phyloP scores from a whole-genome alignment of 2,113 vertebrate genomes.

The Dicrurus megarhynchus region DNA sequence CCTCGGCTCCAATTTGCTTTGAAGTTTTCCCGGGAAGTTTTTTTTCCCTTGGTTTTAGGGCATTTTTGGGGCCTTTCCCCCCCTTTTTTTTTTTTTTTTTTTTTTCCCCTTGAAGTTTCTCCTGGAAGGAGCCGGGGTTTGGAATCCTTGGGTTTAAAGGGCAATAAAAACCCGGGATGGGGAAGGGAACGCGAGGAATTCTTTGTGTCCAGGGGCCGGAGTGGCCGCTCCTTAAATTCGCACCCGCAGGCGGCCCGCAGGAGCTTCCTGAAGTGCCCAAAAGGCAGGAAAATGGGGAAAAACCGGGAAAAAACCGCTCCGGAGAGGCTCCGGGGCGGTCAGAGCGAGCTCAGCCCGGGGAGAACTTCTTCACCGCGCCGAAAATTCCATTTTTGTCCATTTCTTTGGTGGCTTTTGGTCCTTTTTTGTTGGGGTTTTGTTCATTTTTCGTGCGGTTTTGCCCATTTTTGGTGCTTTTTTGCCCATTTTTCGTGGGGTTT shows the following conservation, averaged over 20 bases:
- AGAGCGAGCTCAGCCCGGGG: background rate
- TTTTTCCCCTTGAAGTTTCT: background rate
- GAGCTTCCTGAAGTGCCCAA: no score
- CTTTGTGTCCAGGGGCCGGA: background rate
- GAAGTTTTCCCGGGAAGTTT: background rate
- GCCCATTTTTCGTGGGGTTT: no score
- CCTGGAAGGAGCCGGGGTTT: no score
- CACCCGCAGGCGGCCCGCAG: no score
- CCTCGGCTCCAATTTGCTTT: background rate
- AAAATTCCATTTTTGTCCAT: background rate
- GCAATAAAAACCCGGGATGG: background rate
- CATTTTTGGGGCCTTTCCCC: background rate
- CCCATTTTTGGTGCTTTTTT: no score
- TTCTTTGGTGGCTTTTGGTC: no score
- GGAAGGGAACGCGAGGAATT: background rate
- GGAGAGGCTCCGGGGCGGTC: background rate
- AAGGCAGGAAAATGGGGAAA: background rate
- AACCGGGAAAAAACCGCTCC: no score
- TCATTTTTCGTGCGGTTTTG: no score
- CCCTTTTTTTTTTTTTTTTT: background rate
- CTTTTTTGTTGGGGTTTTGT: no score
- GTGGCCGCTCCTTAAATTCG: no score
- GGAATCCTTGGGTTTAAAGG: background rate
- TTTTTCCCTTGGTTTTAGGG: background rate
- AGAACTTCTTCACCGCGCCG: no score